Evolutionary conservation across 2,888 invertebrate species (phyloP).

Genomic region (Cheilosia grossa): DNA sequence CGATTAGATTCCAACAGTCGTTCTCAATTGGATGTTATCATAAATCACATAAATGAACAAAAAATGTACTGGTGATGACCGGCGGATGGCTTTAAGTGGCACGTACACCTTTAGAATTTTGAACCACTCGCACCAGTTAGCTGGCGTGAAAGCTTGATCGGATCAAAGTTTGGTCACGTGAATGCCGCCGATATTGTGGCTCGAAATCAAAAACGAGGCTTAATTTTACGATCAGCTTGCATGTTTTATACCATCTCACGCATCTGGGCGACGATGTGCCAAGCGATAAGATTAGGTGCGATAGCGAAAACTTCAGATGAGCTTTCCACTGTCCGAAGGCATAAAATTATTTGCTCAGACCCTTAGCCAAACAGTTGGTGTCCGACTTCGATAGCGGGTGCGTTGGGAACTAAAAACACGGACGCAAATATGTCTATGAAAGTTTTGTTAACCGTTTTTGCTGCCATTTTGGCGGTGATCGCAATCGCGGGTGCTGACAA

Average conservation of each 20-base stretch:
- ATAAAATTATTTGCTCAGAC: slow-evolving; percentile 33
- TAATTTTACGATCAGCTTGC: slow-evolving; percentile 21
- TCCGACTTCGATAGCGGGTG: slow-evolving; percentile 13
- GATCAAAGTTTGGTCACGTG: slow-evolving; percentile 19
- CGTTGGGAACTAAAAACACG: not conserved
- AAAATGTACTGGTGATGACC: not conserved
- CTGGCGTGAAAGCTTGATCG: slow-evolving; percentile 16
- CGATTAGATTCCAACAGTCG: not conserved
- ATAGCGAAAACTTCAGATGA: slow-evolving; percentile 34
- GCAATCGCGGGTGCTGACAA: slow-evolving; percentile 29
- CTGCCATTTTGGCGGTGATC: slow-evolving; percentile 25
- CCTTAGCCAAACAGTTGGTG: slow-evolving; percentile 32
- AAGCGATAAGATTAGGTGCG: slow-evolving; percentile 10
- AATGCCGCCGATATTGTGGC: slow-evolving; percentile 2
- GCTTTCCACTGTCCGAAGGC: slow-evolving; percentile 13
- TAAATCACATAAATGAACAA: no score
- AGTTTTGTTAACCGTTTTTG: slow-evolving; percentile 33
- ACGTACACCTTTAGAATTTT: slow-evolving; percentile 1
- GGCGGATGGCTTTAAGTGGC: not conserved
- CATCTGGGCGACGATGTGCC: not conserved
- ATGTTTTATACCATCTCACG: slow-evolving; percentile 11
- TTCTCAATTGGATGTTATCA: no score
- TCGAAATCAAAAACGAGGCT: not conserved
- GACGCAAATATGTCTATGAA: slow-evolving; percentile 25
- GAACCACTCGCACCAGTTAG: not conserved